Base-by-base conservation (phyloP, 2,888 invertebrate species). In the Acleris cristana region DNA sequence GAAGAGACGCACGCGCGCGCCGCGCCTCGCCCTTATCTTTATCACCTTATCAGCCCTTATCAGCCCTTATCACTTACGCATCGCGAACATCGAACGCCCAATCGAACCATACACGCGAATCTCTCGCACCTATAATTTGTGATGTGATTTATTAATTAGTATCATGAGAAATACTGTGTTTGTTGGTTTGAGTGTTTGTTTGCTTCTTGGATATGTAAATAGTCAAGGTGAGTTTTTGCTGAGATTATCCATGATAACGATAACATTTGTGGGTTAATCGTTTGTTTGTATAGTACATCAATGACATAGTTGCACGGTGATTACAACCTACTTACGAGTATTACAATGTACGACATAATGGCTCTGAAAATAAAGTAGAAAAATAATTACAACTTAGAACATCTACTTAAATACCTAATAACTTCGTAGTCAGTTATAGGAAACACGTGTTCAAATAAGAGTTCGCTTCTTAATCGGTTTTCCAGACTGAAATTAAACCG, bases 31-130 rank as follows among this genome's bases (percentile, higher is more conserved):
- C 73, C 76, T 83, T 88, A 89, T 88, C 86, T 18, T 51, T 62
- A 66, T 66, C 66, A 48, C 78, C 81, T 90, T 92, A 92, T 92
- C 90, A 87, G 78, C 81, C 82, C 84, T 88, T 90, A 91, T 90
- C 91, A 86, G 63, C 81, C 82, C 84, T 87, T 90, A 91, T 90
- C 91, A 86, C 63, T 80, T 80, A 84, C 84, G 81, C 88, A 89
- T 89, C 90, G 91, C 91, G 82, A 90, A 90, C 79, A 87, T 86
- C 86, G 84, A 76, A 77, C 70, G 70, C 77, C 61, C 77, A 75
- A 75, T 84, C 81, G 79, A 81, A 81, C 80, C 79, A 78, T 76
- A 77, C 79, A 75, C 84, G 88, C 88, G 79, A 83, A 81, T 84
- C 81, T 81, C 80, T 77, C 72, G 69, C 68, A 72, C 77, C 76